These are phyloP conservation scores for Zaprionus camerounensis DNA, from an alignment of 1,140 invertebrate species.

Conservation along the genomic window DNA sequence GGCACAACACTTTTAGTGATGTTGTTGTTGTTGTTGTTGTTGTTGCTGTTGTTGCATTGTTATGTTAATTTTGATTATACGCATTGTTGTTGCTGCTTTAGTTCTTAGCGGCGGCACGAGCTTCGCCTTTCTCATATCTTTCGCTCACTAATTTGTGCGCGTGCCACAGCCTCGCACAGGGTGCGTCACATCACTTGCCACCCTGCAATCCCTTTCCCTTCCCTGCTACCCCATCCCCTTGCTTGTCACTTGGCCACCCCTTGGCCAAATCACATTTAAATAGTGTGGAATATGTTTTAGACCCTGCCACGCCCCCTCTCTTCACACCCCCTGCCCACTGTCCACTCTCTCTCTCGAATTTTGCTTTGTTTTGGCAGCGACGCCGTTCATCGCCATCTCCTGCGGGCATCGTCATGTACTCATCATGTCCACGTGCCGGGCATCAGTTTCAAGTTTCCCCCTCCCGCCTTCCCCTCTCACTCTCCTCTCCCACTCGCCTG, in stretches of 20 bases:
- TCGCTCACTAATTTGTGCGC: constrained; percentile 78
- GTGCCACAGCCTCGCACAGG: constrained; percentile 54
- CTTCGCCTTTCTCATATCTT: constrained; percentile 63
- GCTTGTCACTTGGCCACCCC: constrained; percentile 8
- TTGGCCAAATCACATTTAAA: constrained; percentile 67
- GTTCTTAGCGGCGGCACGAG: constrained; percentile 64
- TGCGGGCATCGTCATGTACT: constrained; percentile 47
- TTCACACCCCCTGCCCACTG: neutral
- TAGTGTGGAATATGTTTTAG: constrained; percentile 59
- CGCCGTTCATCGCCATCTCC: neutral
- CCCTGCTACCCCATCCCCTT: constrained; percentile 5
- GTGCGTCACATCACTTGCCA: constrained; percentile 31
- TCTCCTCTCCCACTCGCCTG: neutral
- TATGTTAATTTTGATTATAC: constrained; percentile 80
- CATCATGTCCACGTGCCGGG: constrained; percentile 73
- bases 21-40: constrained; percentile 45
- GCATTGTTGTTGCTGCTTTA: constrained; percentile 59
- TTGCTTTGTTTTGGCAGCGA: constrained; percentile 31
- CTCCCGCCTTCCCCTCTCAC: neutral
- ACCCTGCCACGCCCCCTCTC: neutral
- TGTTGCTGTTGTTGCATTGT: constrained; percentile 63
- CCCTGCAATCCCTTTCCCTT: neutral
- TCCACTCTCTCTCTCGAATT: neutral
- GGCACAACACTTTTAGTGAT: constrained; percentile 54
- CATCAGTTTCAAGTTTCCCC: constrained; percentile 75